Evolutionary conservation across 2,113 vertebrate species (phyloP), one percentile per base, ranked within the genome.

Genomic region (Motacilla alba): DNA sequence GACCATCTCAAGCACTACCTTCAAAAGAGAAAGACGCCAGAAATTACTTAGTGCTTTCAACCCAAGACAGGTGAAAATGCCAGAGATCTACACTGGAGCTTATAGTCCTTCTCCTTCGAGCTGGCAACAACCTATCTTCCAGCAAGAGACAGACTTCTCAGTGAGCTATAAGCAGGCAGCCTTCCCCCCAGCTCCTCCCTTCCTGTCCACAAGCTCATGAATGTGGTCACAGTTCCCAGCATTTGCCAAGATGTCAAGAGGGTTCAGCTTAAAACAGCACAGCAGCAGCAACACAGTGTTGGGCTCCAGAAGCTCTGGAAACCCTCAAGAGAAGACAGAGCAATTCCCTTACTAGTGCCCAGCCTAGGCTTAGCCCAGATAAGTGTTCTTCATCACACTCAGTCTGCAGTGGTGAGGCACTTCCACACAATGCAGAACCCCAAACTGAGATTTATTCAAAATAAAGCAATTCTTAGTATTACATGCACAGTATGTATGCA

Each of bases 301-400:
- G 1, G 0, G 14, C 50, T 88, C 72, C 59, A 83, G 66, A 68
- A 50, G 43, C 26, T 37, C 59, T 47, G 28, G 46, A 20, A 66
- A 53, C 30, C 30, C 35, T 30, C 20, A 9, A 7, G 17, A 50
- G 33, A 60, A 44, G 19, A 50, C 35, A 70, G 0, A 2, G 30
- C 0, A 1, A 15, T 17, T 49, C 19, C 30, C 26, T 55, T 13
- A 22, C 33, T 13, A 33, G 15, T 2, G 0, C 21, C 9, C 30
- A 49, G 47, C 9, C 30, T 15, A 63, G 4, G 27, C 35, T 73
- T 23, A 80, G 47, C 50, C 69, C 67, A 77, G 35, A 5, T 22
- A 28, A 83, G 35, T 3, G 1, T 2, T 80, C 39, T 28, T 23
- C 18, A 46, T 35, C 47, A 83, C 2, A 1, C 22, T 63, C 18